These are phyloP conservation scores for Pocillopora meandrina DNA, from an alignment of 92 coral and sea anemone genomes.

Conservation along the genomic window DNA sequence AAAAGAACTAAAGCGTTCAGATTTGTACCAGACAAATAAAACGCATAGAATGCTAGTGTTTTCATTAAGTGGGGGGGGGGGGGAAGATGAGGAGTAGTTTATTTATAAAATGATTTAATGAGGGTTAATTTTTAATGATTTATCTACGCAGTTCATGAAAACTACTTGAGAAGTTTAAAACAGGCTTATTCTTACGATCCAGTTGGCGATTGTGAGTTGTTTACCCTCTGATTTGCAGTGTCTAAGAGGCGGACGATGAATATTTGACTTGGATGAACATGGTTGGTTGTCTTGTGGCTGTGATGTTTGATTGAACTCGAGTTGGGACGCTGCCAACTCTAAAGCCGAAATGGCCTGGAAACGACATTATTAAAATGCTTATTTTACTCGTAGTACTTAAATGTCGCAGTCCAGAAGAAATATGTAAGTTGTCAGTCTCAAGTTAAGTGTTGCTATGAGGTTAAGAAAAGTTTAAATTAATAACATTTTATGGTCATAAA, in stretches of 20 bases:
- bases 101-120: neutral
- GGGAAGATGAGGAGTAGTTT: neutral
- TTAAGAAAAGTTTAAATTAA: too few species aligned
- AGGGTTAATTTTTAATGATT: neutral
- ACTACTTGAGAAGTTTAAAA: neutral
- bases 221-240: conserved; percentile 37
- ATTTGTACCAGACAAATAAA: too few species aligned
- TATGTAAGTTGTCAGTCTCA: neutral
- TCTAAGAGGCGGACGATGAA: conserved; percentile 20
- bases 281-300: neutral
- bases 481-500: too few species aligned
- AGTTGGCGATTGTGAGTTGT: conserved; percentile 10
- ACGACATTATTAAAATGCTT: neutral
- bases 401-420: neutral
- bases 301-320: neutral
- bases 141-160: neutral
- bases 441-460: too few species aligned
- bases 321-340: neutral
- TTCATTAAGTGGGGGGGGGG: too few species aligned
- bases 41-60: too few species aligned
- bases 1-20: too few species aligned
- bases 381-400: neutral
- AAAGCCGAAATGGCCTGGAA: conserved; percentile 30
- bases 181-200: conserved; percentile 34
- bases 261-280: neutral